Percentiles rank a stretch among this genome's conserved stretches.
phyloP scores from a whole-genome alignment of 2,888 invertebrate genomes.

The Platycheirus rosarum region DNA sequence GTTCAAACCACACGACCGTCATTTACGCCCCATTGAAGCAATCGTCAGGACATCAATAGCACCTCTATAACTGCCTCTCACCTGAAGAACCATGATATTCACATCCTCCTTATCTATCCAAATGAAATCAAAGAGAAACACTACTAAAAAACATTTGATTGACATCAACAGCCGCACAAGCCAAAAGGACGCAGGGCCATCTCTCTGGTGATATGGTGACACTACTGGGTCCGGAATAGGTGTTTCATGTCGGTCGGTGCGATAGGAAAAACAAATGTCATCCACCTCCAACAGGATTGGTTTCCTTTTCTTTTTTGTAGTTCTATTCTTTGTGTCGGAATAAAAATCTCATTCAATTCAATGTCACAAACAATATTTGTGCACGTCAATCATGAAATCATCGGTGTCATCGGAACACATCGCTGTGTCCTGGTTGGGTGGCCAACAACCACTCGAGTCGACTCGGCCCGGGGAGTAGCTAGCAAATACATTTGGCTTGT shows the following conservation, averaged over 20 bases:
- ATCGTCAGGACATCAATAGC: constrained; percentile 38
- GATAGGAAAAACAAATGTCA: not conserved
- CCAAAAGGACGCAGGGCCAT: too few relatives aligned
- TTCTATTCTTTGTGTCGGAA: constrained; percentile 49
- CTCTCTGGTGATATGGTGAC: too few relatives aligned
- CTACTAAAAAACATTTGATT: not conserved
- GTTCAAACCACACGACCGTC: constrained; percentile 21
- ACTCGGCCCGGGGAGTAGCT: not conserved
- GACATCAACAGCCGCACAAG: constrained; percentile 27
- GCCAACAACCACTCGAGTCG: not conserved
- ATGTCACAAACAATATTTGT: constrained; percentile 73
- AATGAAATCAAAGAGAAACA: constrained; percentile 38
- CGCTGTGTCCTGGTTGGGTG: not conserved
- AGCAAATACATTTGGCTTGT: constrained; percentile 45
- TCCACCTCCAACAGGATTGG: constrained; percentile 1
- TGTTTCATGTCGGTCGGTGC: too few relatives aligned
- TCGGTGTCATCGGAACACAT: constrained; percentile 60
- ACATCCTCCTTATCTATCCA: too few relatives aligned
- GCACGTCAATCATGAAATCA: constrained; percentile 72
- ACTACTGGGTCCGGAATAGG: too few relatives aligned
- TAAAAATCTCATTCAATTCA: constrained; percentile 74
- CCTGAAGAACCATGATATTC: too few relatives aligned
- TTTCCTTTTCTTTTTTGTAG: constrained; percentile 30
- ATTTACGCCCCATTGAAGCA: constrained; percentile 36
- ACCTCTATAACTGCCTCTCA: constrained; percentile 24